Conservation (phyloP, 2,888 invertebrate species). For the Trichopria drosophilae region DNA sequence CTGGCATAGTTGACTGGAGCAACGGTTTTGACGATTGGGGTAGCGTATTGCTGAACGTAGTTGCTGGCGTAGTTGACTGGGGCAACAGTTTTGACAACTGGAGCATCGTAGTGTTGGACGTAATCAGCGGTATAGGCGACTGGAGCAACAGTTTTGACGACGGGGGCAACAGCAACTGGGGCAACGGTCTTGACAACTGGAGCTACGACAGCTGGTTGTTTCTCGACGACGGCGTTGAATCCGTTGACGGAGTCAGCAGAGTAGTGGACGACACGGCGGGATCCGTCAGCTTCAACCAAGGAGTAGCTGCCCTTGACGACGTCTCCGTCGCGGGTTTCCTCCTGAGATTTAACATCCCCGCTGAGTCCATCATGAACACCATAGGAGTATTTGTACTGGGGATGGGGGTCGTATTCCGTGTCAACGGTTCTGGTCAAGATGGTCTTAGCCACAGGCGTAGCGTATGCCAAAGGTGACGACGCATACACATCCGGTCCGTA, state of each 20-base stretch:
- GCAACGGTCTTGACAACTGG: constrained; percentile 31
- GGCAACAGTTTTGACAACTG: constrained; percentile 28
- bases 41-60: no score
- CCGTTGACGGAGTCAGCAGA: constrained; percentile 49
- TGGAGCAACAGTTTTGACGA: constrained; percentile 38
- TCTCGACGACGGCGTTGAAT: constrained; percentile 52
- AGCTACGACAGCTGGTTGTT: constrained; percentile 48
- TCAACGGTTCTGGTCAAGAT: constrained; percentile 41
- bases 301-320: constrained; percentile 56
- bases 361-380: constrained; percentile 46
- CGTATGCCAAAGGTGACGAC: constrained; percentile 61
- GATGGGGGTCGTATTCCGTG: constrained; percentile 41
- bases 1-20: constrained; percentile 55
- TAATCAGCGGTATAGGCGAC: constrained; percentile 37
- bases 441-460: constrained; percentile 54
- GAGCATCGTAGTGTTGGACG: constrained; percentile 28
- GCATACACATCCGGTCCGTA: constrained; percentile 28
- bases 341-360: constrained; percentile 50
- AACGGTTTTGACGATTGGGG: constrained; percentile 42
- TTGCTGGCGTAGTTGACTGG: no score
- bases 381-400: constrained; percentile 46
- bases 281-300: constrained; percentile 59
- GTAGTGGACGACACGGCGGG: constrained; percentile 51
- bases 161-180: constrained; percentile 39
- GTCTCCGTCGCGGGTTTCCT: constrained; percentile 51